phyloP scores from a whole-genome alignment of 2,888 invertebrate genomes.

The Onthophagus sagittarius region DNA sequence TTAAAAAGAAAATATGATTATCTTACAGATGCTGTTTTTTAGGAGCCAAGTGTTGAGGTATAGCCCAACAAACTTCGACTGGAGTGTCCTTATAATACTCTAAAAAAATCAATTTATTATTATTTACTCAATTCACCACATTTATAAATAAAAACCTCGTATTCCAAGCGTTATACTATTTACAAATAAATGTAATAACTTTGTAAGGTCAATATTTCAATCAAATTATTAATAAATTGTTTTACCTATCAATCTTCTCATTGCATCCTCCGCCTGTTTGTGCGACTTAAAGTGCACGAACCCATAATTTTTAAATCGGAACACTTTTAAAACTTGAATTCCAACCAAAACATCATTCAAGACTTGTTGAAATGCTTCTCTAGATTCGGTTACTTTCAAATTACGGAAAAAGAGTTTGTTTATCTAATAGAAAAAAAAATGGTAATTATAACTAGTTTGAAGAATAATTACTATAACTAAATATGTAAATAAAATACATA shows the following conservation, averaged over 20 bases:
- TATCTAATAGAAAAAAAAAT: conserved; percentile 56
- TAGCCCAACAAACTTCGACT: conserved; percentile 19
- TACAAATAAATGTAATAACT: neutral
- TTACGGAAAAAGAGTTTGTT: conserved; percentile 72
- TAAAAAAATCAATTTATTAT: conserved; percentile 12
- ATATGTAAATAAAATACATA: neutral
- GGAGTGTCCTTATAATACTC: conserved; percentile 7
- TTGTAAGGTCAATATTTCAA: neutral
- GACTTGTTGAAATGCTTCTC: conserved; percentile 49
- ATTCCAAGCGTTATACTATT: neutral
- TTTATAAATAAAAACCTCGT: neutral
- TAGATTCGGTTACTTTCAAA: conserved; percentile 55
- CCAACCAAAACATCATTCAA: conserved; percentile 6
- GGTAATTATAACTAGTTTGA: neutral
- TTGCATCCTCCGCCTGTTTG: conserved; percentile 48
- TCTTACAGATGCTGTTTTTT: conserved; percentile 5
- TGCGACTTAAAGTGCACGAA: conserved; percentile 56
- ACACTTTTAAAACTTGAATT: conserved; percentile 44
- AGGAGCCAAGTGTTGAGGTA: conserved; percentile 17
- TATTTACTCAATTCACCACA: neutral
- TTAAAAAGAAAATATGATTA: neutral
- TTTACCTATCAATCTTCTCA: conserved; percentile 39
- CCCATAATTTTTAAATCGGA: conserved; percentile 56
- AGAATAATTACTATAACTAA: neutral
- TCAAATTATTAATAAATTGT: neutral